Base-by-base conservation (phyloP, 2,797 vertebrate genomes). In the Aulostomus chinensis region DNA sequence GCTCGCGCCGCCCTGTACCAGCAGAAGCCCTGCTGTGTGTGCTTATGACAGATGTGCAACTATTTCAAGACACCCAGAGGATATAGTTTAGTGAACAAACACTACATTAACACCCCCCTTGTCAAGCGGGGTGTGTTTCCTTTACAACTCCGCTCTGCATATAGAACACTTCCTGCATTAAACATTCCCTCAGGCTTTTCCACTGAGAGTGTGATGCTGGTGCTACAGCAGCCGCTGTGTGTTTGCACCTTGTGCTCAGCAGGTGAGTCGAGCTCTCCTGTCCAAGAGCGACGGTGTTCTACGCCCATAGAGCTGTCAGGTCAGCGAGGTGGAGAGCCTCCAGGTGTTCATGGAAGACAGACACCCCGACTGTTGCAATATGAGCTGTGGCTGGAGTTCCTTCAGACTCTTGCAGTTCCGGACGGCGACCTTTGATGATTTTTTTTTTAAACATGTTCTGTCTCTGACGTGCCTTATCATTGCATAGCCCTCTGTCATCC, bases 231-330 rank as follows among this genome's bases (percentile, higher is more conserved):
- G 25, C 4, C 11, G 5, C 40, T 26, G 0, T 35, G 49, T 12
- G 1, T 45, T 35, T 68, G 57, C 53, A 49, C 61, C 60, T 30
- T 55, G 29, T 21, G 11, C 60, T 37, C 34, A 0, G 22, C 54
- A 60, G 62, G 55, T 47, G 51, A 58, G 14, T 31, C 30, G 5
- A 3, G 30, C 39, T 7, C 41, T 57, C 24, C 14, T 18, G 18
- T 10, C 38, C 30, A 20, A 36, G 39, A 66, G 1, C 25, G 42
- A 60, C 40, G 33, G 52, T 61, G 65, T 28, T 63, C 7, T 3
- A 36, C 36, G 39, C 62, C 74, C 60, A 60, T 76, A 77, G 85
- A 84, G 6, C 75, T 61, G 69, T 73, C 76, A 62, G 64, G 68
- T 49, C 9, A 9, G 40, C 5, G 18, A 49, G n/a, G 34, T 12